Evolutionary conservation across 2,888 invertebrate species (phyloP), one percentile per base, ranked within the genome.

Genomic region (Leucophenga montana): DNA sequence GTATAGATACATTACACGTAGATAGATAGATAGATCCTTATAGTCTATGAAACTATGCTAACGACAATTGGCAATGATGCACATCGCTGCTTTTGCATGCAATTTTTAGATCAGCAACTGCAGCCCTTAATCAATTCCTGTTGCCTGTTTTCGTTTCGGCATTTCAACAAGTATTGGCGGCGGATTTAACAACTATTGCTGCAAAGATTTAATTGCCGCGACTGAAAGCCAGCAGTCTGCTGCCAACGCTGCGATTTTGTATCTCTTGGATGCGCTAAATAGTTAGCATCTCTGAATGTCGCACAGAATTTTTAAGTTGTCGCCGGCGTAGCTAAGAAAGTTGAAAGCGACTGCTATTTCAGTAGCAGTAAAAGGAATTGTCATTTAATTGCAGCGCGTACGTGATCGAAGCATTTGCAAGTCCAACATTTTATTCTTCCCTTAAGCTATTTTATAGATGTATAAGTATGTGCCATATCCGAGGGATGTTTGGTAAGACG

Each of bases 381-480:
- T 86, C 87, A 87, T 85, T 86, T 86, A 87, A 86, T 86, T 86
- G 86, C 86, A 85, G 85, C 84, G 85, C 85, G 83, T 86, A 86
- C 86, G 86, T 86, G 86, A 86, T 86, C 85, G 86, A 85, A 85
- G 80, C 82, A 83, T 78, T 80, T 78, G 77, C 79, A 77, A 79
- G 73, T 74, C 73, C n/a, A 39, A 4, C 59, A 16, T 16, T 20
- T 16, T n/a, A 11, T 22, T 31, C 59, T 39, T 22, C 31, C 59
- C 33, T 33, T 14, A 27, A 11, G 59, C 14, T 31, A 1, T 44
- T 46, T 14, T 14, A 46, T 44, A 62, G 39, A 39, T 39, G 11
- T 39, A 39, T 8, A 39, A 39, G 39, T 39, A 61, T 20, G 27
- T 67, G 76, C 22, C n/a, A 66, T 73, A 11, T 11, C 1, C 39